Evolutionary conservation across 2,888 invertebrate species (phyloP).

Genomic region (Netelia fuscicornis): DNA sequence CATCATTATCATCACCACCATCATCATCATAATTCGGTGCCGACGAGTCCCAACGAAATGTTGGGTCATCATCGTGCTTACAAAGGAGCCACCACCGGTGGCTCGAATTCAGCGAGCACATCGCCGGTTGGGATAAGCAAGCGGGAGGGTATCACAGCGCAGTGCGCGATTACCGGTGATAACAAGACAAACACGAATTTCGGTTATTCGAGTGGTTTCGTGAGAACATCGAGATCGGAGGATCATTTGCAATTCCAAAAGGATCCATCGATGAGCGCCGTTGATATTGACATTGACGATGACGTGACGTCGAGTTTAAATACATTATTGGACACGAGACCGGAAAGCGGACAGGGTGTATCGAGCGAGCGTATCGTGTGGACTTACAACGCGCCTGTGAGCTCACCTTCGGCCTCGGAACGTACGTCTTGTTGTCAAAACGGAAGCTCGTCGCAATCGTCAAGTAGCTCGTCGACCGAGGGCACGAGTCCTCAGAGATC

Average conservation of each 20-base stretch:
- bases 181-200: slow-evolving; percentile 75
- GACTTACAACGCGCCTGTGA: slow-evolving; percentile 96
- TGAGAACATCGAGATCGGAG: slow-evolving; percentile 95
- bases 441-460: slow-evolving; percentile 86
- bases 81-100: slow-evolving; percentile 76
- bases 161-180: slow-evolving; percentile 70
- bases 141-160: slow-evolving; percentile 81
- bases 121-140: slow-evolving; percentile 86
- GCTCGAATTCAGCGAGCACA: slow-evolving; percentile 86
- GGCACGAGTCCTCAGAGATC: slow-evolving; percentile 86
- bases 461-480: slow-evolving; percentile 81
- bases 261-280: slow-evolving; percentile 92
- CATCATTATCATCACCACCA: slow-evolving; percentile 85
- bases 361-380: slow-evolving; percentile 91
- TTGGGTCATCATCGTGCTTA: slow-evolving; percentile 87
- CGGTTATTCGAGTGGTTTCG: slow-evolving; percentile 87
- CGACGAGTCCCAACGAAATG: slow-evolving; percentile 89
- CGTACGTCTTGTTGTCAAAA: slow-evolving; percentile 87
- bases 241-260: slow-evolving; percentile 95
- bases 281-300: slow-evolving; percentile 96
- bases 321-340: slow-evolving; percentile 93
- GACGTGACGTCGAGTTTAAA: slow-evolving; percentile 97
- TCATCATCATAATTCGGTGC: slow-evolving; percentile 88
- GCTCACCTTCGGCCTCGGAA: slow-evolving; percentile 86
- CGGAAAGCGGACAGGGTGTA: slow-evolving; percentile 87